Conservation (phyloP, 1,140 invertebrate species). For the Potamilus streckersoni region DNA sequence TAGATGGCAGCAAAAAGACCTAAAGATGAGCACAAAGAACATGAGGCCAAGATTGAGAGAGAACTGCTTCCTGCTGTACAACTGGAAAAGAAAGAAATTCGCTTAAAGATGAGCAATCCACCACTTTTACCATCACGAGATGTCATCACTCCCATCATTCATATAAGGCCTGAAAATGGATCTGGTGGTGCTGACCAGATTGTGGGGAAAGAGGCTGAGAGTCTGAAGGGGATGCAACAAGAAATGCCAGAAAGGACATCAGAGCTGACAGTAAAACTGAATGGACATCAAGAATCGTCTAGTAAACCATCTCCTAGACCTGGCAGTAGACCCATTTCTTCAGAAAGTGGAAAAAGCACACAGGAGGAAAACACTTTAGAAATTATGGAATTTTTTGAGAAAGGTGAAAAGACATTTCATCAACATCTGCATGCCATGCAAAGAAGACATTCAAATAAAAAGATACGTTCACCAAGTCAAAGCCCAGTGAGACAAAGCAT, state of each 20-base stretch:
- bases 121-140: constrained; percentile 17
- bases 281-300: constrained; percentile 19
- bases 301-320: constrained; percentile 27
- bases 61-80: constrained; percentile 48
- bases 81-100: constrained; percentile 50
- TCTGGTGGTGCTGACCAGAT: constrained; percentile 39
- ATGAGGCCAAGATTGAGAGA: constrained; percentile 43
- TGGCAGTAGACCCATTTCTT: constrained; percentile 16
- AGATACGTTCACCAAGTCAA: constrained; percentile 53
- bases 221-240: constrained; percentile 19
- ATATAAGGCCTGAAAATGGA: constrained; percentile 22
- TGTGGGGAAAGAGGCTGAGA: constrained; percentile 37
- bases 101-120: constrained; percentile 43
- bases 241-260: constrained; percentile 13
- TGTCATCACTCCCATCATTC: constrained; percentile 31
- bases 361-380: constrained; percentile 38
- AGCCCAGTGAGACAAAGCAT: constrained; percentile 55
- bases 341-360: constrained; percentile 33
- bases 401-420: constrained; percentile 49
- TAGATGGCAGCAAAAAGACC: constrained; percentile 48
- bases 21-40: constrained; percentile 40
- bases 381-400: constrained; percentile 59
- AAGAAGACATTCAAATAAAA: constrained; percentile 28
- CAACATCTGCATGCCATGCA: constrained; percentile 24
- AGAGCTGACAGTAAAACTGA: constrained; percentile 23